These are phyloP conservation scores for Semnornis frantzii DNA, from an alignment of 2,113 vertebrate species.

Conservation along the genomic window DNA sequence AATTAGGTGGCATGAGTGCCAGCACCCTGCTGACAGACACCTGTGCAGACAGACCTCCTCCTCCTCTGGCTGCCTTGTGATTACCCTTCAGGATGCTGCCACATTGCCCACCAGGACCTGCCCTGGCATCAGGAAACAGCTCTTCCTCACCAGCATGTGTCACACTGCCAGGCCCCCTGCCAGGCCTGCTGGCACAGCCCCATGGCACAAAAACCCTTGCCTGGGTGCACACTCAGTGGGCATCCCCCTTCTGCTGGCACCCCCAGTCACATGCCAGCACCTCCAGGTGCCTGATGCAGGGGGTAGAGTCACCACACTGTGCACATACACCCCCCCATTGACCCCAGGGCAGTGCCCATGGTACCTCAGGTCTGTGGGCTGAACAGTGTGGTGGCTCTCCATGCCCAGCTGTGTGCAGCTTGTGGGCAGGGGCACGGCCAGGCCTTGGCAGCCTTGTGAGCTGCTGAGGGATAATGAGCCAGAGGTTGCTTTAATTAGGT, in stretches of 20 bases:
- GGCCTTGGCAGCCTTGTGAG: neutral
- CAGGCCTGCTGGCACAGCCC: neutral
- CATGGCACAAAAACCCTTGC: accelerated
- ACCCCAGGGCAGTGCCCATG: accelerated
- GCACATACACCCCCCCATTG: neutral
- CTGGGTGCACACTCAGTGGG: neutral
- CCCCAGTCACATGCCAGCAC: accelerated
- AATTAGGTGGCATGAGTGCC: constrained; percentile 64
- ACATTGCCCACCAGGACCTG: constrained; percentile 21
- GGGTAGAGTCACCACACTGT: no score
- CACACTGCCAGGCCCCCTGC: neutral
- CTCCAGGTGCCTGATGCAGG: accelerated
- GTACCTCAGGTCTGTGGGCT: accelerated
- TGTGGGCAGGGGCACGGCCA: accelerated
- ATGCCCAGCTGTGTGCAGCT: accelerated
- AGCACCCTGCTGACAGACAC: constrained; percentile 72
- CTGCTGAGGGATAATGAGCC: neutral
- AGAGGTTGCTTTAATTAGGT: constrained; percentile 38
- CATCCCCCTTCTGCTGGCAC: accelerated
- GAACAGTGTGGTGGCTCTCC: accelerated
- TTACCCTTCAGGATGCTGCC: constrained; percentile 39
- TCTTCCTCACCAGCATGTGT: neutral
- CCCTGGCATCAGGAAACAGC: constrained; percentile 1
- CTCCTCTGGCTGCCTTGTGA: constrained; percentile 41
- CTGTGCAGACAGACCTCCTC: constrained; percentile 68